Conservation (phyloP, 1,140 invertebrate genomes). For the Drosophila aff. region DNA sequence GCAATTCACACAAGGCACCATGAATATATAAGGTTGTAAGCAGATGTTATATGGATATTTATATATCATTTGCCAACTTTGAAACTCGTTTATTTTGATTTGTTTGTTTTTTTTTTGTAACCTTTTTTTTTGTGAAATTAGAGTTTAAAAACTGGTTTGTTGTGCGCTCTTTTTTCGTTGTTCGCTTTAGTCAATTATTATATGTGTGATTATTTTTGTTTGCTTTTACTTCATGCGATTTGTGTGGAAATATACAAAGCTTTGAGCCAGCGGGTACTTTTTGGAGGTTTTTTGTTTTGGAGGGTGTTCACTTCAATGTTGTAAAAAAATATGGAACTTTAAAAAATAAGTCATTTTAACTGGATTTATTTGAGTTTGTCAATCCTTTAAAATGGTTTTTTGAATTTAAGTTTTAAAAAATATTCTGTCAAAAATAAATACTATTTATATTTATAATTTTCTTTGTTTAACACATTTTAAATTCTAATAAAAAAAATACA, state of each 20-base stretch:
- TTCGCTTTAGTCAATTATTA: constrained; percentile 30
- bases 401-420: too few relatives aligned
- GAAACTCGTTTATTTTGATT: constrained; percentile 40
- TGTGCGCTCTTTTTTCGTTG: constrained; percentile 13
- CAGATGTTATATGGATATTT: background rate
- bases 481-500: too few relatives aligned
- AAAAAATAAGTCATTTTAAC: background rate
- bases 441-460: too few relatives aligned
- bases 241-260: constrained; percentile 23
- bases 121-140: constrained; percentile 24
- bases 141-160: constrained; percentile 31
- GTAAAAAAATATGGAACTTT: background rate
- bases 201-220: constrained; percentile 32
- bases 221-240: constrained; percentile 4
- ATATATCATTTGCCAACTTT: constrained; percentile 19
- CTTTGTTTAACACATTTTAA: too few relatives aligned
- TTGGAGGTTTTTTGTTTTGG: background rate
- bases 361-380: too few relatives aligned
- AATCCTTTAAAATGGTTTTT: too few relatives aligned
- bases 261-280: background rate
- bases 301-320: background rate
- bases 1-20: constrained; percentile 1
- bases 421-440: too few relatives aligned
- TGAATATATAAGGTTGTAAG: constrained; percentile 11
- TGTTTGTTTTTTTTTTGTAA: background rate